A percentile compares a stretch with the other conserved stretches of the same genome.
Evolutionary conservation across 2,113 vertebrate genomes (phyloP).

Genomic region (Chaenocephalus aceratus): DNA sequence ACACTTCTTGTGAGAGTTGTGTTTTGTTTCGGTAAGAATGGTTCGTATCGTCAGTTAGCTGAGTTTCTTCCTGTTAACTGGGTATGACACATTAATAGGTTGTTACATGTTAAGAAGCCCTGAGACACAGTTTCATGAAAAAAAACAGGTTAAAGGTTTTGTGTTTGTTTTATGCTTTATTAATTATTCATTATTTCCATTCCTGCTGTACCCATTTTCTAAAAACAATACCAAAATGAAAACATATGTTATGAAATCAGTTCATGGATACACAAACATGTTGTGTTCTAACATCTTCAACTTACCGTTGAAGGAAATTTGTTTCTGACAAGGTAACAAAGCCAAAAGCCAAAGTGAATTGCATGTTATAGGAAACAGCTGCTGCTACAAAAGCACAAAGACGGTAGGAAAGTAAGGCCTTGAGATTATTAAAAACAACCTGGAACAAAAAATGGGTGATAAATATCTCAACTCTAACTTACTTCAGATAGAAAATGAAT

Average conservation of each 20-base stretch:
- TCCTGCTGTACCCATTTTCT: conserved; percentile 9
- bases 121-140: no score
- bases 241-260: background rate
- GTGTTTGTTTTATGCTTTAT: background rate
- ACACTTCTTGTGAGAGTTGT: no score
- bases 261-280: no score
- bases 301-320: conserved; percentile 24
- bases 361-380: conserved; percentile 16
- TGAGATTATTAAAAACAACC: background rate
- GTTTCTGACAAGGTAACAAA: conserved; percentile 20
- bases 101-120: no score
- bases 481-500: background rate
- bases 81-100: no score
- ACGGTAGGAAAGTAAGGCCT: background rate
- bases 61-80: no score
- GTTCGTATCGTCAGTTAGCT: no score
- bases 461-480: background rate
- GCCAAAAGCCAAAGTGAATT: conserved; percentile 9
- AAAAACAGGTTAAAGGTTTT: background rate
- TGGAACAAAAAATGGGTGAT: background rate
- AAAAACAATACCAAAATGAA: conserved; percentile 30
- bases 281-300: background rate
- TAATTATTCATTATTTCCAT: background rate
- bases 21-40: no score
- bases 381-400: background rate